Evolutionary conservation across 2,113 vertebrate species (phyloP), one percentile per base, ranked within the genome.

Genomic region (Grammomys surdaster): DNA sequence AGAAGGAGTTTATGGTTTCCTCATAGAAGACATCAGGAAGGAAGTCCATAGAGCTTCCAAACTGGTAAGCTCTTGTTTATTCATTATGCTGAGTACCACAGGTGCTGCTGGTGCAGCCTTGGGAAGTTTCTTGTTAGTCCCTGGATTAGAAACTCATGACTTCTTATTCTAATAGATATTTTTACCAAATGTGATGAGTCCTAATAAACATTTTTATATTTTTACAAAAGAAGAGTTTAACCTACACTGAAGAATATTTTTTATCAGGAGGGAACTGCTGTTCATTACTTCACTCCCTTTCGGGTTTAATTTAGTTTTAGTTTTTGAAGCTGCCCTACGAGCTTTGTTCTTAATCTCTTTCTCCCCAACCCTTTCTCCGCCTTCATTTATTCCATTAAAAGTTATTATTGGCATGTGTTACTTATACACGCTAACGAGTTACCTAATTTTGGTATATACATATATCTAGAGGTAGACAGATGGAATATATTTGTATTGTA

Each of bases 1-100:
- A 90, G 99, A 99, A 98, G 99, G 99, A 56, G 96, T 99, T 63
- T 98, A 99, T 93, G 99, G 99, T 56, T 99, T 99, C 98, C 98
- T 99, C 94, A 97, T 99, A 70, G 97, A 98, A 2, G 99, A 99
- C 97, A 99, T 99, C 97, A 99, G 97, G 94, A 99, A 98, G 98
- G 99, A 99, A 98, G 96, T 98, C 60, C 98, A 98, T 3, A 99
- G 99, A 97, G 99, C 99, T 51, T 97, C 98, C 91, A 99, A 98
- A 96, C 98, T 99, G 99, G 99, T 99, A 98, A 98, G 99, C 96
- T 95, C 3, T 88, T 70, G 9, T 88, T 89, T 95, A 86, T n/a
- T 93, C 17, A 51, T 81, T 77, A 65, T 8, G 73, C 33, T 77
- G 56, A 86, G 65, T 67, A 67, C 7, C 19, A 60, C 81, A 93